These are phyloP conservation scores for Halictus quadricinctus DNA, from an alignment of 2,888 invertebrate genomes.

Conservation along the genomic window DNA sequence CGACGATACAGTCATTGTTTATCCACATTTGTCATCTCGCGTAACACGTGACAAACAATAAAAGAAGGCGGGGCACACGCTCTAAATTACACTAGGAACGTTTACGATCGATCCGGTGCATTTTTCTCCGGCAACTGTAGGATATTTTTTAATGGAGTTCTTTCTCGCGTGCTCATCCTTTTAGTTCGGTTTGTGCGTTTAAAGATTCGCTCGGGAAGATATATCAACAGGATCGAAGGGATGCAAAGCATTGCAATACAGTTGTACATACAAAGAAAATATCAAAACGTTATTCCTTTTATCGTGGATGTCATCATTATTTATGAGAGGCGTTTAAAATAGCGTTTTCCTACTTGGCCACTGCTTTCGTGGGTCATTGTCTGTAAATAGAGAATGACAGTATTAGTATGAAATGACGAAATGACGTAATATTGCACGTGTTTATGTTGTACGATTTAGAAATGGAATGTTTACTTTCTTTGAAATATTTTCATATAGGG, in stretches of 20 bases:
- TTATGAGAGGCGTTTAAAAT: slow-evolving; percentile 83
- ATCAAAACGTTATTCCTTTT: neutral
- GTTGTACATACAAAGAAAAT: neutral
- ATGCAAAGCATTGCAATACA: neutral
- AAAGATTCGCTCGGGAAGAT: neutral
- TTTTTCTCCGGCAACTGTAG: slow-evolving; percentile 12
- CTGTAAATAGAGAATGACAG: slow-evolving; percentile 81
- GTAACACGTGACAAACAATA: slow-evolving; percentile 46
- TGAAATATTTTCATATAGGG: neutral
- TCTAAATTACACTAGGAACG: slow-evolving; percentile 51
- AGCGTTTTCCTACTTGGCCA: slow-evolving; percentile 84
- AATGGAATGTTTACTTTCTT: neutral
- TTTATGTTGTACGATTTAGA: neutral
- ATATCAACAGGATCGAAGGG: neutral
- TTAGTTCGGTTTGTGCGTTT: neutral
- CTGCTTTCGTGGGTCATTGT: slow-evolving; percentile 84
- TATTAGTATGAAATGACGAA: slow-evolving; percentile 27
- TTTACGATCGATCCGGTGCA: slow-evolving; percentile 46
- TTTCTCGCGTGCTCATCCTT: neutral
- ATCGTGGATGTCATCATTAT: slow-evolving; percentile 39
- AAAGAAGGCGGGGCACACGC: slow-evolving; percentile 61
- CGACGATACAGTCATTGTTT: slow-evolving; percentile 25
- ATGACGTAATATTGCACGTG: slow-evolving; percentile 7
- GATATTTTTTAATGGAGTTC: neutral
- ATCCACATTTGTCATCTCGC: neutral